Base-by-base conservation (phyloP, 30 jellyfish, hydroid and myxozoan genomes). In the Aurelia coerulea region DNA sequence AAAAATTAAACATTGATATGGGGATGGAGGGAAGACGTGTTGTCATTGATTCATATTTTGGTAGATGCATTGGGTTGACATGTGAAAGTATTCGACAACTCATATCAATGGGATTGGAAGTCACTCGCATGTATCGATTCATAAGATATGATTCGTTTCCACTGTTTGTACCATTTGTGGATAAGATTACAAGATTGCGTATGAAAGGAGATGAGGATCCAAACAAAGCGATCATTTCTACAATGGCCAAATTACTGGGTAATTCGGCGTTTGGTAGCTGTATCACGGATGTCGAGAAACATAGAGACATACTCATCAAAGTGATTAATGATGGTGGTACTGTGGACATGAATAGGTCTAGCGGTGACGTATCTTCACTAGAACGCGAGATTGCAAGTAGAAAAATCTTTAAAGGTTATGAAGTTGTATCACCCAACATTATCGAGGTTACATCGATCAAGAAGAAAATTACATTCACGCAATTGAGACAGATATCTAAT, bases 21-120 rank as follows among this genome's bases (percentile, higher is more conserved):
- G 33, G 33, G 8, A 12, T 15, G 1, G 52, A 56, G 1, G 87
- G 71, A 14, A 39, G 89, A 41, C 42, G 80, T 4, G 9, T 46
- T 1, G 89, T 79, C 1, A 62, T 79, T 3, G 89, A 79, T 64
- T 79, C 89, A 4, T 63, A 63, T 29, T 78, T 10, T 35, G 78
- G 78, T 56, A 50, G 13, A 2, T 2, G 33, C 5, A 13, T 75
- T 2, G 85, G 72, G 5, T 35, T 75, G 17, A 56, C 56, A 12
- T 71, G 56, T n/a, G 85, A 75, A 18, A 51, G 29, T 53, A 3
- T 75, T 6, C 73, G 53, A 51, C 56, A 72, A 60, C 33, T 75
- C 62, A 1, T 51, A 19, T 1, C 5, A 19, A 75, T 15, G 60
- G 82, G 67, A 2, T n/a, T 39, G 41, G 15, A 34, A 5, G 12